Percentiles rank a stretch among this genome's conserved stretches.
Evolutionary conservation across 30 jellyfish, hydroid and myxozoan species (phyloP).

Genomic region (Nemopilema nomurai): DNA sequence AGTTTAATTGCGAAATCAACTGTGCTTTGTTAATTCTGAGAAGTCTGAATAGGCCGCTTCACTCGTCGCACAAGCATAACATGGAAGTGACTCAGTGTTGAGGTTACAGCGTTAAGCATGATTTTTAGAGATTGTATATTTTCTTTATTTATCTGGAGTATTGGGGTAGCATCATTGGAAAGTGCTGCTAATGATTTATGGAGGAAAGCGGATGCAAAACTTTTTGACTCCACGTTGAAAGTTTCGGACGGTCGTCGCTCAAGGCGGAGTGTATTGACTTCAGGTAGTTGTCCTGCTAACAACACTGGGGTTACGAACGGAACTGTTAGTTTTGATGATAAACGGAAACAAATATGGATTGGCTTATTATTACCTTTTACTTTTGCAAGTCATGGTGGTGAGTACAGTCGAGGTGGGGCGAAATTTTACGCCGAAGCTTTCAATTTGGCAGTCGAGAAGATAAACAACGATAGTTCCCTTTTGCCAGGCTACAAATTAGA

Average conservation of each 20-base stretch:
- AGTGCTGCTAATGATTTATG: background rate
- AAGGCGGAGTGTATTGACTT: background rate
- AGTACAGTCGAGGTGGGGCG: constrained; percentile 58
- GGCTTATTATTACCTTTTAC: constrained; percentile 54
- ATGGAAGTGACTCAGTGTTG: background rate
- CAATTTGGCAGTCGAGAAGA: constrained; percentile 70
- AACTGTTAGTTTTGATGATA: constrained; percentile 1
- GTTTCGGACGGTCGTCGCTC: background rate
- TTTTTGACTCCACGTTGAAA: background rate
- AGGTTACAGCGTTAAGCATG: background rate
- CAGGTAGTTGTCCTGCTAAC: background rate
- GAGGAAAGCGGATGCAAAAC: background rate
- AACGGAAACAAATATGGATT: constrained; percentile 18
- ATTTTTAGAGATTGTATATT: too few species aligned
- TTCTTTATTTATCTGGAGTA: background rate
- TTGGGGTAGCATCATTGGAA: background rate
- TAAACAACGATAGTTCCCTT: constrained; percentile 59
- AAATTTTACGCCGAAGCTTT: constrained; percentile 84
- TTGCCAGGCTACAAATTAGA: constrained; percentile 72
- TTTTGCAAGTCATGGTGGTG: constrained; percentile 22
- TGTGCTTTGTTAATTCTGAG: background rate
- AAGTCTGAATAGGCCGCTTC: background rate
- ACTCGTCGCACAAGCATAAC: background rate
- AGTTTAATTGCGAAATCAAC: background rate
- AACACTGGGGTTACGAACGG: background rate